Base-by-base conservation (phyloP, 2,797 vertebrate species). In the Vespertilio murinus region DNA sequence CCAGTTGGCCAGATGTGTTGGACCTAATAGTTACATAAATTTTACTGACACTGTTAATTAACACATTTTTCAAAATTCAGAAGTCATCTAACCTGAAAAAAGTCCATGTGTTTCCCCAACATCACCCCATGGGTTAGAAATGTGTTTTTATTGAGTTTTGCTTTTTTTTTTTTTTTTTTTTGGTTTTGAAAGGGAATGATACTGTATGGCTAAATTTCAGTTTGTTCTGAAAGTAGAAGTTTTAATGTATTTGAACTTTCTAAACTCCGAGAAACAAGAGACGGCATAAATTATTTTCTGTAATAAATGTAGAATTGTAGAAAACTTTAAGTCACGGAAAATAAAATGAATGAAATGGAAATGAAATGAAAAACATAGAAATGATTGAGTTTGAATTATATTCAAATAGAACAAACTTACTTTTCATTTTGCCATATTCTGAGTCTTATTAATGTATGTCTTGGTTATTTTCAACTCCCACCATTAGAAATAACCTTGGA, bases 191-290 rank as follows among this genome's bases (percentile, higher is more conserved):
- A 40, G 8, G n/a, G 7, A 81, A 74, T 85, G 40, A 13, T 78
- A 75, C 8, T 77, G 1, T 38, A 45, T 69, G 23, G 11, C 38
- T 90, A 75, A 56, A 91, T 88, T 91, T 91, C 16, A 65, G 42
- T 71, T 73, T 78, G 18, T 91, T 82, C 20, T 93, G 0, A 71
- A 67, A 73, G 22, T 95, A 25, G 18, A 95, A 56, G 5, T 80
- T 90, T 87, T 54, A 9, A 82, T 42, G 40, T 89, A 64, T 12
- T 83, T 90, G 17, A 20, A 35, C 70, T 93, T 90, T 84, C 73
- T 88, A 89, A 91, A 90, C 56, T 74, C 42, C 22, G 78, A 80
- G 70, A 83, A 92, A 67, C 4, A 77, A 85, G 61, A 87, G 40
- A 67, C 82, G 5, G 7, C n/a, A 87, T 77, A 74, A 73, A 79